A percentile compares a stretch with the other conserved stretches of the same genome.
These are phyloP conservation scores for Drosophila ananassae DNA, from an alignment of 1,140 invertebrate species.

Conservation along the genomic window DNA sequence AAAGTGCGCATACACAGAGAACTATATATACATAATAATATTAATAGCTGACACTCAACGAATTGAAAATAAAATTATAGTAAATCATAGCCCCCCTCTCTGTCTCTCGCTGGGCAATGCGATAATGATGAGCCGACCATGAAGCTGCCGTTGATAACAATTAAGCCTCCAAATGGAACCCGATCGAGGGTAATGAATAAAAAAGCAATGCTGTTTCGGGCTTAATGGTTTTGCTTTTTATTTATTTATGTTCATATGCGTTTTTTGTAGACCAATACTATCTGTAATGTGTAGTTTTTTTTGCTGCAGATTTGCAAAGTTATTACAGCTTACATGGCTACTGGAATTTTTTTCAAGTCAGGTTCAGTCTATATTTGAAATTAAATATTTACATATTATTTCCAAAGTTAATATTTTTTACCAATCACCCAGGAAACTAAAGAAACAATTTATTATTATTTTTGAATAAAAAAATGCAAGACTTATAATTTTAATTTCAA, in stretches of 20 bases:
- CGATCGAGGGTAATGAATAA: slow-evolving; percentile 41
- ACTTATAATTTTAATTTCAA: not conserved
- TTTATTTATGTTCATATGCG: slow-evolving; percentile 21
- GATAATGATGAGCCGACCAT: slow-evolving; percentile 61
- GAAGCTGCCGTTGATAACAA: slow-evolving; percentile 65
- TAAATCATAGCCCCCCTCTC: slow-evolving; percentile 55
- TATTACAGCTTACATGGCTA: slow-evolving; percentile 21
- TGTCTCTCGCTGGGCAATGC: slow-evolving; percentile 17
- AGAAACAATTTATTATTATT: too few species aligned
- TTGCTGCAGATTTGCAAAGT: slow-evolving; percentile 16
- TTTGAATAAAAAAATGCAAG: too few species aligned
- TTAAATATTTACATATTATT: not conserved
- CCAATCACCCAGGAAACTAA: too few species aligned
- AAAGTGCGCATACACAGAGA: slow-evolving; percentile 34
- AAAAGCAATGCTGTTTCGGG: slow-evolving; percentile 23
- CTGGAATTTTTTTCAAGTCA: not conserved
- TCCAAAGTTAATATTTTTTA: too few species aligned
- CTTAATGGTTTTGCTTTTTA: slow-evolving; percentile 28
- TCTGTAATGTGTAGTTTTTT: slow-evolving; percentile 31
- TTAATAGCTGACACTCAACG: slow-evolving; percentile 79
- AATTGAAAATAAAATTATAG: slow-evolving; percentile 76
- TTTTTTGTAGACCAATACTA: not conserved
- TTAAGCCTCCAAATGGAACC: slow-evolving; percentile 54
- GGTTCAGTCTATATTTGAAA: not conserved
- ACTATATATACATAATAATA: slow-evolving; percentile 66